Base-by-base conservation (phyloP, 2,113 vertebrate species). In the Anas platyrhynchos region DNA sequence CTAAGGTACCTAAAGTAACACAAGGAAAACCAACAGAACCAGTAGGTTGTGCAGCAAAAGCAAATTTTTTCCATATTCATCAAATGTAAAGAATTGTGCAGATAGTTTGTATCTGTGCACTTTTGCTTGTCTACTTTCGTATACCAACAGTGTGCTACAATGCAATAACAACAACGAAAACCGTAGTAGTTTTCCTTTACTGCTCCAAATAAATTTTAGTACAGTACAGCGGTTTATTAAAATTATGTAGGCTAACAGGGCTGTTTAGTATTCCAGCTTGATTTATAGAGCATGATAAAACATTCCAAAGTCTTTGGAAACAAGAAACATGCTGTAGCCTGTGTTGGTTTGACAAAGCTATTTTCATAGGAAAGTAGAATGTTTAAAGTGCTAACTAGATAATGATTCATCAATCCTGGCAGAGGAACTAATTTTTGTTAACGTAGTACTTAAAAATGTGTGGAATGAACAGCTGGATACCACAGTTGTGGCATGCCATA, bases 381-480 rank as follows among this genome's bases (percentile, higher is more conserved):
- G 73, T 93, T 93, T 93, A 92, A 95, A 4, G 29, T 77, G 44
- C 90, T 94, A 90, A 96, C 85, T 89, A 95, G 86, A 76, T 93
- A 93, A 86, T 72, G n/a, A 96, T 97, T 96, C 86, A 94, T 95
- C 88, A 94, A 4, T 89, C 88, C 91, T 96, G 91, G 83, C 91
- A 91, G 74, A 95, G 63, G 72, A 96, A 91, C 89, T 94, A 80
- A 89, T 97, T 96, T 91, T 63, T 96, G 63, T 77, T 94, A 95
- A 95, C 81, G 82, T 88, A 79, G 73, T 79, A 81, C 96, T 97
- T 97, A 91, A 91, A 97, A 96, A 97, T 96, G 96, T 97, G 94
- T 94, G 93, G 96, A 97, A 76, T 93, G 93, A 97, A 92, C 97
- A 97, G 96, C 97, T 98, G 97, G 94, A 96, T 93, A 72, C 95